Conservation (phyloP, 30 jellyfish, hydroid and myxozoan species). For the Aurelia sp. region DNA sequence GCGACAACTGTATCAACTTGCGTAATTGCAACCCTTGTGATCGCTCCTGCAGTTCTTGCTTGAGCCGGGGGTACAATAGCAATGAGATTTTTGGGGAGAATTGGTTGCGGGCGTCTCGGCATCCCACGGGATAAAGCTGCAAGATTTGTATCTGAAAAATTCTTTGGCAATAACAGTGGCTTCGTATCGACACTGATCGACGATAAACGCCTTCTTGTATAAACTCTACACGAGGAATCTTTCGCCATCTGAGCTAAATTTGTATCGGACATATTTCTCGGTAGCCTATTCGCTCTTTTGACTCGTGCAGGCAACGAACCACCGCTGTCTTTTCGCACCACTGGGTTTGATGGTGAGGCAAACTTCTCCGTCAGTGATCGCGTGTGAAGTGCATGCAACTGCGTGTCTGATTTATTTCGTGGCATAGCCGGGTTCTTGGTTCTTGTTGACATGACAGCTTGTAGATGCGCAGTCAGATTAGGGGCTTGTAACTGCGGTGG, state of each 20-base stretch:
- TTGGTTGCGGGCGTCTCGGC: constrained; percentile 66
- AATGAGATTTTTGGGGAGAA: constrained; percentile 72
- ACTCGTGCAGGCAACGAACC: constrained; percentile 11
- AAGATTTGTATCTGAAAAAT: constrained; percentile 71
- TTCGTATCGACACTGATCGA: constrained; percentile 56
- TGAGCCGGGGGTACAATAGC: constrained; percentile 71
- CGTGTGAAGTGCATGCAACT: constrained; percentile 15
- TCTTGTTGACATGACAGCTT: constrained; percentile 85
- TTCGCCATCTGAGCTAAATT: constrained; percentile 66
- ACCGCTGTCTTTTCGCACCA: constrained; percentile 20
- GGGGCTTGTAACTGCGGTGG: constrained; percentile 99
- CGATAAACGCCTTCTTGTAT: constrained; percentile 60
- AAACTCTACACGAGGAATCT: constrained; percentile 42
- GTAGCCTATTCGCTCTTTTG: constrained; percentile 37
- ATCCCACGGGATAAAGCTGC: constrained; percentile 48
- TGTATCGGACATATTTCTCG: constrained; percentile 80
- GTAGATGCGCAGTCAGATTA: constrained; percentile 94
- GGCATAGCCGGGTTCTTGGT: constrained; percentile 65
- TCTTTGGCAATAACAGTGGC: constrained; percentile 62
- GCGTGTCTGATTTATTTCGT: constrained; percentile 76
- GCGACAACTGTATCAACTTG: constrained; percentile 32
- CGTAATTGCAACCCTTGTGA: constrained; percentile 34
- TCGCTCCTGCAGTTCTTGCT: constrained; percentile 16
- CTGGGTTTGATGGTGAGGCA: constrained; percentile 40
- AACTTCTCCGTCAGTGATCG: constrained; percentile 38